These are phyloP conservation scores for Chionomys nivalis DNA, from an alignment of 2,113 vertebrate genomes.

Conservation along the genomic window DNA sequence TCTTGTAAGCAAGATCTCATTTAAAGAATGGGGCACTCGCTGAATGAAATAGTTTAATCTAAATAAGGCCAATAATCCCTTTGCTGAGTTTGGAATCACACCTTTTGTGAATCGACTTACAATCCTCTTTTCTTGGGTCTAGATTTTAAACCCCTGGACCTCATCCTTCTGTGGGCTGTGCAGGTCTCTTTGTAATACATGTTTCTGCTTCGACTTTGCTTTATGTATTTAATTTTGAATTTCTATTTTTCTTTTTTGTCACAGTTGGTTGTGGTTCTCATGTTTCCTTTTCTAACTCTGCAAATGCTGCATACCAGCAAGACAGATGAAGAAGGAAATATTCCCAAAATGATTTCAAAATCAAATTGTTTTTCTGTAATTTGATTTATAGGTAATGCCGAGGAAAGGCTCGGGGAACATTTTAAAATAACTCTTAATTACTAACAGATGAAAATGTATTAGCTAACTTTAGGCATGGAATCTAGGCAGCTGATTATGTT, in stretches of 20 bases:
- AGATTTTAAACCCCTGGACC: not conserved
- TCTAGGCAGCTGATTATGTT: constrained; percentile 67
- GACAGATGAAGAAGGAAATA: constrained; percentile 54
- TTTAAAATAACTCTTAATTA: constrained; percentile 77
- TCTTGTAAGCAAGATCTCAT: not conserved
- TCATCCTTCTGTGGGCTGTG: not conserved
- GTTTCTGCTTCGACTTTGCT: not conserved
- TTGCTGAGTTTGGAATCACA: not conserved
- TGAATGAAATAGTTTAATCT: constrained; percentile 24
- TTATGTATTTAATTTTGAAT: not conserved
- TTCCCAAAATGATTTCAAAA: constrained; percentile 57
- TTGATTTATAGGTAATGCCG: constrained; percentile 73
- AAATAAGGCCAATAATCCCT: not conserved
- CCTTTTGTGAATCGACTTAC: constrained; percentile 1
- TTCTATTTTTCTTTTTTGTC: not conserved
- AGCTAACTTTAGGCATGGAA: constrained; percentile 41
- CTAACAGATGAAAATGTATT: constrained; percentile 70
- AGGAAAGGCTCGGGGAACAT: constrained; percentile 54
- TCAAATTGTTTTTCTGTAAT: constrained; percentile 71
- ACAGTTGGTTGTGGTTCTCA: constrained; percentile 11
- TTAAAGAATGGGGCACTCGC: not conserved
- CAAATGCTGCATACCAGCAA: constrained; percentile 40
- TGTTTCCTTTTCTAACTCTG: constrained; percentile 30
- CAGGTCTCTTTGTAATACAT: constrained; percentile 1
- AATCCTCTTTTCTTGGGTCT: not conserved